These are phyloP conservation scores for Monomorium pharaonis DNA, from an alignment of 1,140 invertebrate species.

Conservation along the genomic window DNA sequence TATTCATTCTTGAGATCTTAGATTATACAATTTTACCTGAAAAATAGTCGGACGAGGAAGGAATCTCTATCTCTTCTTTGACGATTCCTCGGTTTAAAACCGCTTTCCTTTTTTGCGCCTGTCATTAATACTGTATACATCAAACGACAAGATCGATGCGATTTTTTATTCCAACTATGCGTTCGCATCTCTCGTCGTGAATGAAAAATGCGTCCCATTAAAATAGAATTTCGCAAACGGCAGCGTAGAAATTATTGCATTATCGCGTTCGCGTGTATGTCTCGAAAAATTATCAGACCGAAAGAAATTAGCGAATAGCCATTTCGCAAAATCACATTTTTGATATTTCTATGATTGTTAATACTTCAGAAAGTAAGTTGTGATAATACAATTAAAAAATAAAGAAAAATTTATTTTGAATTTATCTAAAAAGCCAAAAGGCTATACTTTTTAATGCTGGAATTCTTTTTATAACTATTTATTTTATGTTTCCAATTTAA, in stretches of 20 bases:
- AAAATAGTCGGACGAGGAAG: conserved; percentile 70
- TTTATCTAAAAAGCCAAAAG: neutral
- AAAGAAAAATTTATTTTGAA: neutral
- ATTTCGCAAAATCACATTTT: neutral
- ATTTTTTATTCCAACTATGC: conserved; percentile 14
- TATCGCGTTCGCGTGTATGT: conserved; percentile 41
- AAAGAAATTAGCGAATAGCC: neutral
- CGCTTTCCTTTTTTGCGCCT: conserved; percentile 62
- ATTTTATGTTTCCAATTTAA: neutral
- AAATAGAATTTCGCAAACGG: conserved; percentile 72
- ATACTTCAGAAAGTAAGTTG: neutral
- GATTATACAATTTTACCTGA: conserved; percentile 69
- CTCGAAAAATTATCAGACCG: neutral
- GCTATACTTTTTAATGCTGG: neutral
- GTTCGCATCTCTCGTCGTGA: conserved; percentile 62
- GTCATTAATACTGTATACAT: conserved; percentile 74
- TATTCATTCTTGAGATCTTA: conserved; percentile 67
- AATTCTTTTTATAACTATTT: neutral
- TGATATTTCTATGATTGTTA: neutral
- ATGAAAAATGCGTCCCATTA: conserved; percentile 70
- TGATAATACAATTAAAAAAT: neutral
- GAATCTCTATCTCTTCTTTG: conserved; percentile 46
- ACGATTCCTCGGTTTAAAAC: conserved; percentile 63
- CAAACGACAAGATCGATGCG: conserved; percentile 42
- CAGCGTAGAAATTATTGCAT: conserved; percentile 73